Evolutionary conservation across 2,797 vertebrate species (phyloP), one percentile per base, ranked within the genome.

Genomic region (Halcyon smyrnensis): DNA sequence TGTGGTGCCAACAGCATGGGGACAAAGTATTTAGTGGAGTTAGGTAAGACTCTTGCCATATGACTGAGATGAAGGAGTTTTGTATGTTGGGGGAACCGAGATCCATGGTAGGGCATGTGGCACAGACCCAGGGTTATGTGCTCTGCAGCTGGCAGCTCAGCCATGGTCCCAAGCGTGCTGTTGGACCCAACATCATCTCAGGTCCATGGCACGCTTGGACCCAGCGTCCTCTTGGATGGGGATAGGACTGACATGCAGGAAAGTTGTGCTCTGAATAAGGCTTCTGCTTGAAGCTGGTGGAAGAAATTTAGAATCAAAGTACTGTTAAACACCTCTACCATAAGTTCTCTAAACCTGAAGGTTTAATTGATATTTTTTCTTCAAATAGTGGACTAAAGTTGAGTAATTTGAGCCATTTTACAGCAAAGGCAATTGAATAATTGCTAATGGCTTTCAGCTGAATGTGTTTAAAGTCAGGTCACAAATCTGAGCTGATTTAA

Each of bases 381-480:
- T 85, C 82, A 96, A 96, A 97, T 90, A 93, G 63, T 0, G 0
- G 70, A 36, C 77, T 68, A 50, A 91, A 84, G 56, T 82, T 80
- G 87, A 67, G 93, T 91, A 96, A 96, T 96, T 96, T 89, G 93
- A 85, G 68, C 70, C 64, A 87, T 93, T 96, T 97, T 91, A 91
- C 74, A 84, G 90, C 68, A 88, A 89, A 93, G 74, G 88, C 84
- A 95, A 94, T 96, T 81, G 80, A 90, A 88, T 78, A 94, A 96
- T 96, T 93, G 86, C 84, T 96, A 97, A 96, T 96, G 87, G 73
- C n/a, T 96, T 97, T 94, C 94, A 95, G 95, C 90, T 96, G 96
- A 97, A 93, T 1, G n/a, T 93, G 68, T 96, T 96, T 96, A 87
- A 97, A 95, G 84, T 91, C 65, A 79, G 88, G 93, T 94, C 85